Evolutionary conservation across 92 coral and sea anemone species (phyloP), one percentile per base, ranked within the genome.

Genomic region (Palythoa heliodiscus): DNA sequence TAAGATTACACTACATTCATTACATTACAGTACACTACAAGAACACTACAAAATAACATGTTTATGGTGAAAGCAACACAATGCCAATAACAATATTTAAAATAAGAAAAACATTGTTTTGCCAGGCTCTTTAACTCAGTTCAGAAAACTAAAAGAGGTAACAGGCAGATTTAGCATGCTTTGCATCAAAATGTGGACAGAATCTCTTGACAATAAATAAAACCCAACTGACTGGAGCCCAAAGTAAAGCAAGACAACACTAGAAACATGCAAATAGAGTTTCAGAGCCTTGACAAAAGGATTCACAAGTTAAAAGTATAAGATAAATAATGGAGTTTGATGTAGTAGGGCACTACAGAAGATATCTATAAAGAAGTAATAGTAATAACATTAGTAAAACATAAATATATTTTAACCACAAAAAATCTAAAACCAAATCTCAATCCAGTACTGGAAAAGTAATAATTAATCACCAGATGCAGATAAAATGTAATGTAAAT

Each of bases 331-430:
- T 47, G 23, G 55, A 47, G 50, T 17, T 57, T 55, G 82, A 17
- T 54, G 25, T 57, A 77, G 5, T 5, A 14, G 24, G 72, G 61
- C 19, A 61, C 57, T 40, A 39, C 63, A 52, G 43, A 52, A 52
- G 57, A 80, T 25, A 69, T 66, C 73, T 64, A 80, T 8, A 80
- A 47, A 64, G 43, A 67, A 40, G 61, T 43, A 43, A 80, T 43
- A 80, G 43, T 14, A 80, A 22, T 7, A 29, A 25, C 63, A 80
- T 80, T 48, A 80, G 58, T 80, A 80, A 38, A 61, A 78, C 83
- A 78, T 47, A 15, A 78, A 40, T 11, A 25, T 1, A 4, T n/a
- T 50, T 5, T 39, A 11, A 12, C 16, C 1, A 29, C 35, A 29
- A 29, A 29, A 29, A 29, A 29, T 29, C 35, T 29, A n/a, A 11